Percentiles rank a stretch among this genome's conserved stretches.
Conservation (phyloP, 2,113 vertebrate species). For the Alectura lathami region DNA sequence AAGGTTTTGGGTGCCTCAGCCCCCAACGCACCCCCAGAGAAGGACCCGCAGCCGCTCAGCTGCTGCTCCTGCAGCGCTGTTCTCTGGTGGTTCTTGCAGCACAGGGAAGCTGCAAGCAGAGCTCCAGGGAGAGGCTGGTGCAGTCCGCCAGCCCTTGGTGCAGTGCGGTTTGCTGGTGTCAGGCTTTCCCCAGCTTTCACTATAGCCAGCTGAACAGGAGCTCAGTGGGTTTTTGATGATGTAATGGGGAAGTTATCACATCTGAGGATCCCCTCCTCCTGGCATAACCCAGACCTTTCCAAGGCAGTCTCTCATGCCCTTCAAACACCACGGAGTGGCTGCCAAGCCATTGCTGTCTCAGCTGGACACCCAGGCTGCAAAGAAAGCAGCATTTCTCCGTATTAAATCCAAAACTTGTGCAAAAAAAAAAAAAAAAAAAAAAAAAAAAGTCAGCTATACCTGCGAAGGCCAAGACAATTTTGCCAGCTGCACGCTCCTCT, state of each 20-base stretch:
- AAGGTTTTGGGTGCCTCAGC: rapidly evolving
- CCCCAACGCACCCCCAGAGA: background rate
- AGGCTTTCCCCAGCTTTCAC: background rate
- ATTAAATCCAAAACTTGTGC: background rate
- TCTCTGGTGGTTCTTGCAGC: background rate
- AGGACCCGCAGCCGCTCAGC: background rate
- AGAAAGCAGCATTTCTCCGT: background rate
- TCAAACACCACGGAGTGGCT: background rate
- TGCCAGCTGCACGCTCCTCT: background rate
- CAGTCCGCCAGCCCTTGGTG: background rate
- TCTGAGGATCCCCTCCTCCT: background rate
- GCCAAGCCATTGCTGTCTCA: background rate
- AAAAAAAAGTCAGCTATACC: too few relatives aligned
- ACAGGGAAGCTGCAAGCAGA: background rate
- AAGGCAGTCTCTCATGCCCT: background rate
- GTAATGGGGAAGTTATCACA: background rate
- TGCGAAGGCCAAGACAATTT: background rate
- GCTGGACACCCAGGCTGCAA: background rate
- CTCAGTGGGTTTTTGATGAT: background rate
- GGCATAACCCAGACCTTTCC: background rate
- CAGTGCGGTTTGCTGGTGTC: background rate
- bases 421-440: too few relatives aligned
- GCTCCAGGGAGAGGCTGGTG: background rate
- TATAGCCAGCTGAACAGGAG: background rate
- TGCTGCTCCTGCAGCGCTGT: background rate